Base-by-base conservation (phyloP, 1,140 invertebrate species). In the Ephestia elutella region DNA sequence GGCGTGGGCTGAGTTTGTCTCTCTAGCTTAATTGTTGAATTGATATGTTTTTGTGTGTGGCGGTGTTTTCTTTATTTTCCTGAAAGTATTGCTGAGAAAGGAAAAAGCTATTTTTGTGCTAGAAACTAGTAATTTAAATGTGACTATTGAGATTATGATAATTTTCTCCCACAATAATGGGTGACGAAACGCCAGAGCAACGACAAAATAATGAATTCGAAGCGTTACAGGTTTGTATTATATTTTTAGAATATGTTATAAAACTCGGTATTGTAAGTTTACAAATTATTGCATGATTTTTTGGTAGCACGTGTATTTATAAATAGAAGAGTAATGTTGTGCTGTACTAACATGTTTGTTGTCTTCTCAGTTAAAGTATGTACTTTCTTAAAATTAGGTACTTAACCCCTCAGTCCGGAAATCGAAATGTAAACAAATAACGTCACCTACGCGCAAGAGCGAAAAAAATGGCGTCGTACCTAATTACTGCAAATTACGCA, bases 121-220 rank as follows among this genome's bases (percentile, higher is more conserved):
- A 15, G n/a, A 15, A 44, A 44, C 13, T 1, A n/a, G 50, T 53
- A 0, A n/a, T 25, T 21, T 53, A 53, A 10, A 13, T 53, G 50
- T 49, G 15, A n/a, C n/a, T 32, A 2, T 48, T 49, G 7, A 49
- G 44, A 48, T 57, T 57, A 57, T 57, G 56, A 49, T 28, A 19
- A 44, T 20, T 49, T 30, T 13, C 25, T 44, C 2, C 17, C 13
- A 28, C 48, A 53, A 82, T 59, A 66, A 87, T 87, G 82, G 65
- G 78, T 57, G 86, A 89, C 56, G 92, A 93, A 80, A 90, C 89
- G 5, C 78, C 82, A 64, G 89, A 92, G 80, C 92, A 91, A 78
- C 88, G 92, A 8, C 94, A 95, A 81, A 89, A 92, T 65, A 92
- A 93, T 77, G 94, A 95, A 90, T 80, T 94, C 9, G 89, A 92